These are phyloP conservation scores for Tetragonula clypearis DNA, from an alignment of 1,140 invertebrate species.

Conservation along the genomic window DNA sequence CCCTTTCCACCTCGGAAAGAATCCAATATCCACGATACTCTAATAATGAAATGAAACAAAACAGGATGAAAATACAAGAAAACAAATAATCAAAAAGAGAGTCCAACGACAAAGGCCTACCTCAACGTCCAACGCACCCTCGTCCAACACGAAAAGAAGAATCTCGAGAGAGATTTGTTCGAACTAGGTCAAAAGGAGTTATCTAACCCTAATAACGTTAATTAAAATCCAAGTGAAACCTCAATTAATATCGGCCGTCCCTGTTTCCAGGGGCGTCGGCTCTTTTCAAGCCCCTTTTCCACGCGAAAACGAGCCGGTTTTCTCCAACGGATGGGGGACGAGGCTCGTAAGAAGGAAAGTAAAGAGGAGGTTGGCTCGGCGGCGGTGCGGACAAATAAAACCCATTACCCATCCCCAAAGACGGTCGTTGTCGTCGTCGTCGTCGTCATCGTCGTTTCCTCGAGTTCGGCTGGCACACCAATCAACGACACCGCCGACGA, in stretches of 20 bases:
- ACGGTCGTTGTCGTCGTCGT: slow-evolving; percentile 23
- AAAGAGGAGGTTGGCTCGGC: slow-evolving; percentile 57
- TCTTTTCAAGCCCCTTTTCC: slow-evolving; percentile 34
- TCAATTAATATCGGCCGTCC: slow-evolving; percentile 78
- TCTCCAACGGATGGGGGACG: slow-evolving; percentile 43
- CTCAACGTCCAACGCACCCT: not conserved
- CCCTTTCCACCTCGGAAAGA: too few species aligned
- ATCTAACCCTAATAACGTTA: slow-evolving; percentile 77
- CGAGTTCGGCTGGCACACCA: slow-evolving; percentile 49
- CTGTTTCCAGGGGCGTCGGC: slow-evolving; percentile 39
- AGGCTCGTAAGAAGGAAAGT: slow-evolving; percentile 51
- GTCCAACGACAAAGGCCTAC: too few species aligned
- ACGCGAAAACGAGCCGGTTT: slow-evolving; percentile 14
- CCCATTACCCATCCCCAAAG: slow-evolving; percentile 77
- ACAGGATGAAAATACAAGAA: too few species aligned
- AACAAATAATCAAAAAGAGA: too few species aligned
- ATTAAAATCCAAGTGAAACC: slow-evolving; percentile 79
- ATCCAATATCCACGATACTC: too few species aligned
- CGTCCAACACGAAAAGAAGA: not conserved
- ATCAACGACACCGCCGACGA: slow-evolving; percentile 31
- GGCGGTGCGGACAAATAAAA: slow-evolving; percentile 76
- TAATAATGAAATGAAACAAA: too few species aligned
- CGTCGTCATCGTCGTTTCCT: slow-evolving; percentile 37
- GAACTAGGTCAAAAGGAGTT: slow-evolving; percentile 47
- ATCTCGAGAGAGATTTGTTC: not conserved